Evolutionary conservation across 2,113 vertebrate genomes (phyloP).

Genomic region (Aptenodytes patagonicus): DNA sequence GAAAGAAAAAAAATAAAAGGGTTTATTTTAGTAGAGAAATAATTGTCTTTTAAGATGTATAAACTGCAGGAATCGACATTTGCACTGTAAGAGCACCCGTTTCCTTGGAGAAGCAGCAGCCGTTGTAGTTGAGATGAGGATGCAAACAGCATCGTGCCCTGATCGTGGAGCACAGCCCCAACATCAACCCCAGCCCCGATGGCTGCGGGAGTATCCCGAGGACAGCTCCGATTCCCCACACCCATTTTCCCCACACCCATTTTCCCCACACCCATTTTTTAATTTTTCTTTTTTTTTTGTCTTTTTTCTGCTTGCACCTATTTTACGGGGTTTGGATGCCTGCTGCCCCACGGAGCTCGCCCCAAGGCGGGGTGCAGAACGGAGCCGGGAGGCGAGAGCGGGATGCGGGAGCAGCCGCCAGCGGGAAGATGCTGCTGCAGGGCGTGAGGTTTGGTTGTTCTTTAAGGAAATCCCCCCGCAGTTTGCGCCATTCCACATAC

Average conservation of each 20-base stretch:
- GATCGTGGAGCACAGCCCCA: not conserved
- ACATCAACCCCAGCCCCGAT: not conserved
- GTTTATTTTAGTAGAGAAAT: slow-evolving; percentile 73
- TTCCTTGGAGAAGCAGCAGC: slow-evolving; percentile 26
- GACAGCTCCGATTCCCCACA: not conserved
- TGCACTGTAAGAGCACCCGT: slow-evolving; percentile 43
- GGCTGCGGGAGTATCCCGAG: not conserved
- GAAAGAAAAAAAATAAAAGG: slow-evolving; percentile 19
- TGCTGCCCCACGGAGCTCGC: not conserved
- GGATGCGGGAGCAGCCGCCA: not conserved
- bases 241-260: not conserved
- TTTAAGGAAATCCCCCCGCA: slow-evolving; percentile 49
- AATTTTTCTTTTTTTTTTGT: too few relatives aligned
- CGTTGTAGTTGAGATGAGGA: not conserved
- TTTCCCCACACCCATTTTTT: not conserved
- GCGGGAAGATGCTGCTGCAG: not conserved
- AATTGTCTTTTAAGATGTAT: slow-evolving; percentile 50
- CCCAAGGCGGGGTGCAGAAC: not conserved
- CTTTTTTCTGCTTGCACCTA: fast-evolving
- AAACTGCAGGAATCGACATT: slow-evolving; percentile 49
- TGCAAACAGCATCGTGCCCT: not conserved
- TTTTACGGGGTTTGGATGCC: not conserved
- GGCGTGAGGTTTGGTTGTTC: slow-evolving; percentile 67
- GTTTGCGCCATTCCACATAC: slow-evolving; percentile 70
- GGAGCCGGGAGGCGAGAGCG: not conserved